Conservation (phyloP, 2,888 invertebrate species). For the Callinectes sapidus region DNA sequence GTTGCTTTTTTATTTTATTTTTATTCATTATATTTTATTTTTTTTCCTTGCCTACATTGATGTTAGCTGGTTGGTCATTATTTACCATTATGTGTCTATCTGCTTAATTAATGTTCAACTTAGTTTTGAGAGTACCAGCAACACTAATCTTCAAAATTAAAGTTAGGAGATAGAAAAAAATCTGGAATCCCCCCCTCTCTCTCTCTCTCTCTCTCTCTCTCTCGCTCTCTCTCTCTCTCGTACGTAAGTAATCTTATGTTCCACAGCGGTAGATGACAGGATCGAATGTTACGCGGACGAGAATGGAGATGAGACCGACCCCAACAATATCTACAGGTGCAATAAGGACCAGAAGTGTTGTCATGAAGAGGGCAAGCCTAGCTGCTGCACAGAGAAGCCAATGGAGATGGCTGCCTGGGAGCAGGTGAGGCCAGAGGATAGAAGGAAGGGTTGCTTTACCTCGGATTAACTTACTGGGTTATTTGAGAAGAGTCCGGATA, state of each 20-base stretch:
- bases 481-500: not conserved
- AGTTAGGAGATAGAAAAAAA: no score
- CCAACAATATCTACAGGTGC: conserved; percentile 72
- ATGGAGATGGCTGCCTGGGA: conserved; percentile 43
- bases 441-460: not conserved
- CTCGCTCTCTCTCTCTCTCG: conserved; percentile 8
- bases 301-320: conserved; percentile 48
- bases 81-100: not conserved
- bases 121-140: not conserved
- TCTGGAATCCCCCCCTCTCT: not conserved
- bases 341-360: conserved; percentile 60
- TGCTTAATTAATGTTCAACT: not conserved
- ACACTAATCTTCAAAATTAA: not conserved
- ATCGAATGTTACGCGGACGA: conserved; percentile 60
- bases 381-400: conserved; percentile 68
- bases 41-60: not conserved
- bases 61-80: not conserved
- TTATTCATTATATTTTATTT: no score
- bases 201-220: not conserved
- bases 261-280: not conserved
- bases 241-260: not conserved
- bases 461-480: not conserved
- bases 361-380: conserved; percentile 49
- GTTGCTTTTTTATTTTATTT: not conserved
- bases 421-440: conserved; percentile 56